phyloP scores from a whole-genome alignment of 2,113 vertebrate genomes.

The Pluvialis apricaria region DNA sequence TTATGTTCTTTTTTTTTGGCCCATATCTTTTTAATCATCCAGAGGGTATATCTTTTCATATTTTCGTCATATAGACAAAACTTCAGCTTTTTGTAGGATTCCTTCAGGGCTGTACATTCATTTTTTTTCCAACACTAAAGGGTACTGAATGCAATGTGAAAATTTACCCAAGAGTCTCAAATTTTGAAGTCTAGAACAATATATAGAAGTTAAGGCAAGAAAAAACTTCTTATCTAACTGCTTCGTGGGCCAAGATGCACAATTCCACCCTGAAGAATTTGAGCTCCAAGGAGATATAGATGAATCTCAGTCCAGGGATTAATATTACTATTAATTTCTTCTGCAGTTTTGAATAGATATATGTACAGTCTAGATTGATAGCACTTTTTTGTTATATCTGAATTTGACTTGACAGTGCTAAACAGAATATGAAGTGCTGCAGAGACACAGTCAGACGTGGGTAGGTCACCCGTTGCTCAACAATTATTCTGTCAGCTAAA shows the following conservation, averaged over 20 bases:
- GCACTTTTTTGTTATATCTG: neutral
- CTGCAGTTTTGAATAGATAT: neutral
- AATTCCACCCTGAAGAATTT: neutral
- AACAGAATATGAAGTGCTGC: neutral
- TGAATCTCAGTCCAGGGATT: neutral
- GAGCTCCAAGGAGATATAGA: neutral
- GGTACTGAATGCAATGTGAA: neutral
- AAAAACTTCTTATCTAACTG: neutral
- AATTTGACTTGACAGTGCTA: neutral
- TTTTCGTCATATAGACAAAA: neutral
- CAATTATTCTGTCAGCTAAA: neutral
- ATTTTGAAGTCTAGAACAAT: neutral
- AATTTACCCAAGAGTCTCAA: neutral
- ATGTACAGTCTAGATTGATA: neutral
- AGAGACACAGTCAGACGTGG: neutral
- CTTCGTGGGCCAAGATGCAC: neutral
- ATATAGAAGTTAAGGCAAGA: neutral
- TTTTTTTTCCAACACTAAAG: neutral
- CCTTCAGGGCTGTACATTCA: neutral
- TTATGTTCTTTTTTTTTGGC: neutral
- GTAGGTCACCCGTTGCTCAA: neutral
- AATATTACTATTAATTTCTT: neutral
- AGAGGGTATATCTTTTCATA: neutral
- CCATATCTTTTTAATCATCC: neutral
- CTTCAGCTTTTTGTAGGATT: neutral